Percentiles rank a stretch among this genome's conserved stretches.
Conservation (phyloP, 2,113 vertebrate genomes). For the Cepphus grylle region DNA sequence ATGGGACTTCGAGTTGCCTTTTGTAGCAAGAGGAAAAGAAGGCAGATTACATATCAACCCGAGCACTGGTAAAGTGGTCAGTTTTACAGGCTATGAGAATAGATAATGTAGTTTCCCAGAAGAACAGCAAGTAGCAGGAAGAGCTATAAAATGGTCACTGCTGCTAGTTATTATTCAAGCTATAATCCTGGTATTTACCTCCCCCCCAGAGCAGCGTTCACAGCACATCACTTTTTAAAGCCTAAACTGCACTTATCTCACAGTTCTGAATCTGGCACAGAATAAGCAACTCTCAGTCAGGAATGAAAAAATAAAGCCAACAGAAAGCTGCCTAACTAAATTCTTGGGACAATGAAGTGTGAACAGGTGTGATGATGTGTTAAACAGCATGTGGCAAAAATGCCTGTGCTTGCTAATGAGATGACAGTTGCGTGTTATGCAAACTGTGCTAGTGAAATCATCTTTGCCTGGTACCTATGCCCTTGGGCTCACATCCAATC, state of each 20-base stretch:
- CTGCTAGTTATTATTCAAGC: not conserved
- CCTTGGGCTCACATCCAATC: conserved; percentile 60
- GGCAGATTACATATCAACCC: not conserved
- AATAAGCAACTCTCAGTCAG: not conserved
- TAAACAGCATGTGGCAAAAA: conserved; percentile 66
- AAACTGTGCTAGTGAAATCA: conserved; percentile 51
- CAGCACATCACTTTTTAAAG: not conserved
- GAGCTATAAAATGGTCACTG: not conserved
- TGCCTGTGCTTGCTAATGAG: conserved; percentile 54
- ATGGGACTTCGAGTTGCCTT: not conserved
- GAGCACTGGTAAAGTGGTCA: not conserved
- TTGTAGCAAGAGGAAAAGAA: not conserved
- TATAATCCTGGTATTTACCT: not conserved
- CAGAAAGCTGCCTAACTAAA: conserved; percentile 4
- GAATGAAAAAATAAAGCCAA: conserved; percentile 1
- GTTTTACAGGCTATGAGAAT: not conserved
- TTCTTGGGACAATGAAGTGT: conserved; percentile 46
- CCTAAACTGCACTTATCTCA: not conserved
- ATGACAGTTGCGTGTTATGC: conserved; percentile 57
- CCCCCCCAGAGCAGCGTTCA: not conserved
- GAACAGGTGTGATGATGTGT: conserved; percentile 58
- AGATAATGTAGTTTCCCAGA: not conserved
- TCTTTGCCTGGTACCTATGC: conserved; percentile 32
- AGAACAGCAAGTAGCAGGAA: not conserved
- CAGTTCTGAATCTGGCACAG: not conserved